Percentiles rank a stretch among this genome's conserved stretches.
phyloP scores from a whole-genome alignment of 2,797 vertebrate species.

The Peromyscus attwateri region DNA sequence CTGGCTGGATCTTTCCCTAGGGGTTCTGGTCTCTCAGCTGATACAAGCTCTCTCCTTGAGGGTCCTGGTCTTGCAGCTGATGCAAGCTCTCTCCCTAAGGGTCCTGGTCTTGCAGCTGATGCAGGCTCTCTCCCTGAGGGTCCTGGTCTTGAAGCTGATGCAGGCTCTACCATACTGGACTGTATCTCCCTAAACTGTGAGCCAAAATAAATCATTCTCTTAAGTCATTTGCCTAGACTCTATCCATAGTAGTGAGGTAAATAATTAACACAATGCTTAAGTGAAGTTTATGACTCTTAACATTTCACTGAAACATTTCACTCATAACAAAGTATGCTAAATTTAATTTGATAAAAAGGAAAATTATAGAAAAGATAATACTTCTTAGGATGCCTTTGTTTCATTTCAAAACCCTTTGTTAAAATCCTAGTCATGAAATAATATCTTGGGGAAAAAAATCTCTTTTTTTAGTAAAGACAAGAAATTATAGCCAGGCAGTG shows the following conservation, averaged over 20 bases:
- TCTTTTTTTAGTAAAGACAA: not conserved
- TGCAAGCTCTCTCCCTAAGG: not conserved
- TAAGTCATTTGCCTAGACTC: not conserved
- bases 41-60: not conserved
- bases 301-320: not conserved
- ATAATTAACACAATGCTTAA: not conserved
- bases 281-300: constrained; percentile 21
- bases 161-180: not conserved
- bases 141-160: not conserved
- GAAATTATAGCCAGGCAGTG: not conserved
- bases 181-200: not conserved
- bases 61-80: not conserved
- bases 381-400: not conserved
- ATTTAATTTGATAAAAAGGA: constrained; percentile 25
- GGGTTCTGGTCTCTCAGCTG: not conserved
- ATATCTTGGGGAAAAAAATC: not conserved
- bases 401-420: not conserved
- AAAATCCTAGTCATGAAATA: constrained; percentile 34
- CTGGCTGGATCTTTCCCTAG: not conserved
- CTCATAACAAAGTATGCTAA: not conserved
- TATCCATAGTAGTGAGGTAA: not conserved
- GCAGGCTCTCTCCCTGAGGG: not conserved
- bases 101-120: not conserved
- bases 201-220: not conserved
- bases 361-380: not conserved